Percentiles rank a stretch among this genome's conserved stretches.
phyloP scores from a whole-genome alignment of 2,888 invertebrate genomes.

The Leptinotarsa peninsularis region DNA sequence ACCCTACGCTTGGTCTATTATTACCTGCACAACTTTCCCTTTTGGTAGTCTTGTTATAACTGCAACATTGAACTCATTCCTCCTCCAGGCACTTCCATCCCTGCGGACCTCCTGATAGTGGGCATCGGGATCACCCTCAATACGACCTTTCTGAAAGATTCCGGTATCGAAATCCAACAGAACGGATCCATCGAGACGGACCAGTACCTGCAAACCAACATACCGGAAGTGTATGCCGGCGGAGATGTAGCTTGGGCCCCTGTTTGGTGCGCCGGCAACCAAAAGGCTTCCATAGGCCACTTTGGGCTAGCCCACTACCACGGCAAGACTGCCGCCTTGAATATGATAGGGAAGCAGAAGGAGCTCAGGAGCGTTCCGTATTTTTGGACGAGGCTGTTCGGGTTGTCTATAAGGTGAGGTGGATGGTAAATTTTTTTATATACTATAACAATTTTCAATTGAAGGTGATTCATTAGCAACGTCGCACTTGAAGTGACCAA shows the following conservation, averaged over 20 bases:
- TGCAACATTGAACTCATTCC: neutral
- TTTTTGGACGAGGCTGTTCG: slow-evolving; percentile 94
- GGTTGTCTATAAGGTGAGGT: slow-evolving; percentile 74
- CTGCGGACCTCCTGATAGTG: slow-evolving; percentile 85
- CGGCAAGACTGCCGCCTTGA: slow-evolving; percentile 87
- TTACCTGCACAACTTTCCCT: no score
- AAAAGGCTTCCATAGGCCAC: slow-evolving; percentile 82
- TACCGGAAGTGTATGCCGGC: slow-evolving; percentile 85
- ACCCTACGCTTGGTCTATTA: no score
- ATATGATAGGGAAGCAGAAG: slow-evolving; percentile 79
- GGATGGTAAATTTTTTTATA: neutral
- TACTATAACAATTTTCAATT: no score
- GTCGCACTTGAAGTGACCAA: no score
- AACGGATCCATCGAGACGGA: slow-evolving; percentile 76
- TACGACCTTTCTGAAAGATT: slow-evolving; percentile 83
- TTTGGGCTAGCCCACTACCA: slow-evolving; percentile 93
- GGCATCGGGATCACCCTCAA: slow-evolving; percentile 87
- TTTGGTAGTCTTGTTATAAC: no score
- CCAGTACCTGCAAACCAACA: slow-evolving; percentile 82
- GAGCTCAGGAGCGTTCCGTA: slow-evolving; percentile 83
- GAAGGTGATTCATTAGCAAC: no score
- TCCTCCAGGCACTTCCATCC: slow-evolving; percentile 67
- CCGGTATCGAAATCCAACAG: slow-evolving; percentile 76
- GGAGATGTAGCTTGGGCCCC: slow-evolving; percentile 95
- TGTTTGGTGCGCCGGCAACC: slow-evolving; percentile 73